Conservation (phyloP, 2,888 invertebrate species). For the Alentia gelatinosa region DNA sequence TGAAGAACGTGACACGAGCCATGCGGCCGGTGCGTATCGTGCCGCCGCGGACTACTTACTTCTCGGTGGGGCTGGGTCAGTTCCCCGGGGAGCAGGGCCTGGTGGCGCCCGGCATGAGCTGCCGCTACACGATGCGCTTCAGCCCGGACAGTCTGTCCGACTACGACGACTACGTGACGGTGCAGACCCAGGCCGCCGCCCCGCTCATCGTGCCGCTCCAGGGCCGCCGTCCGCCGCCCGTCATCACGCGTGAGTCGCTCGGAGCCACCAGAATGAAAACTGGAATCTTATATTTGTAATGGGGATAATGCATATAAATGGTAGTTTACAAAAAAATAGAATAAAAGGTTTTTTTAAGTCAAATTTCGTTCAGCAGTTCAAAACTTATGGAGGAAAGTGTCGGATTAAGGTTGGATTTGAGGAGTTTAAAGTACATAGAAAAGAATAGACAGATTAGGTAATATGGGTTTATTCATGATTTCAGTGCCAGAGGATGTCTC, state of each 20-base stretch:
- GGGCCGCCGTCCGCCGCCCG: slow-evolving; percentile 76
- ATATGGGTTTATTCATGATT: too few species aligned
- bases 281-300: too few species aligned
- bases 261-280: too few species aligned
- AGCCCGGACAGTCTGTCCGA: slow-evolving; percentile 79
- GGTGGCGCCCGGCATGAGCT: slow-evolving; percentile 80
- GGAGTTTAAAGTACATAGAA: too few species aligned
- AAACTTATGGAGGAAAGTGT: too few species aligned
- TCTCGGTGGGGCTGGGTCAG: slow-evolving; percentile 79
- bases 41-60: slow-evolving; percentile 77
- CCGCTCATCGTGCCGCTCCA: slow-evolving; percentile 73
- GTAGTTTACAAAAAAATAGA: too few species aligned
- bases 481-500: slow-evolving; percentile 77
- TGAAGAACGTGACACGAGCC: slow-evolving; percentile 79
- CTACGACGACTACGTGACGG: slow-evolving; percentile 76
- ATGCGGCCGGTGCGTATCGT: slow-evolving; percentile 77
- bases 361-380: too few species aligned
- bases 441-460: too few species aligned
- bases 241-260: slow-evolving; percentile 76
- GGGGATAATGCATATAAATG: too few species aligned
- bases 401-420: too few species aligned
- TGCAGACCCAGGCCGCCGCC: slow-evolving; percentile 77
- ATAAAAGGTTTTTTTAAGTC: too few species aligned
- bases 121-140: slow-evolving; percentile 78
- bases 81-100: slow-evolving; percentile 80